phyloP scores from a whole-genome alignment of 2,113 vertebrate species.

The Pygoscelis antarcticus region DNA sequence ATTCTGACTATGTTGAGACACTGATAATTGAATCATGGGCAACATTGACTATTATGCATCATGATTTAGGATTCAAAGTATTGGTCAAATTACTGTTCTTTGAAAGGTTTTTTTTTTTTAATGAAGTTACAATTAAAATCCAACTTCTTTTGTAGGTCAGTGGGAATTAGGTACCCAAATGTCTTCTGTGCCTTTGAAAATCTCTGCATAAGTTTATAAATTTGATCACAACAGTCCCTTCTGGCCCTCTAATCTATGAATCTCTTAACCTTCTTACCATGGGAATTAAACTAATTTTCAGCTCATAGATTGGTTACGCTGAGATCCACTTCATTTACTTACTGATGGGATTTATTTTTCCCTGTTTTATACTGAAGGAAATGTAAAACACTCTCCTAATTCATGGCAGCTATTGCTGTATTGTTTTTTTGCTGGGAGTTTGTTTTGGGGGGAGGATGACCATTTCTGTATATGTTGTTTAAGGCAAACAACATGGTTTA shows the following conservation, averaged over 20 bases:
- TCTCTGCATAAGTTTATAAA: constrained; percentile 39
- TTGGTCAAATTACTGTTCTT: background rate
- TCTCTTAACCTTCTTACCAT: constrained; percentile 46
- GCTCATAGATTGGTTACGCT: constrained; percentile 59
- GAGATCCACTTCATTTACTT: constrained; percentile 73
- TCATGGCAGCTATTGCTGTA: background rate
- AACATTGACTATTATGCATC: background rate
- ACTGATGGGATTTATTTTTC: constrained; percentile 67
- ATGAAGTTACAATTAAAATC: background rate
- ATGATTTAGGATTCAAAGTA: background rate
- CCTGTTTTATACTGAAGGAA: constrained; percentile 44
- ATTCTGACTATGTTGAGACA: background rate
- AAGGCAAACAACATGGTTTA: background rate
- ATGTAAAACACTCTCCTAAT: constrained; percentile 1
- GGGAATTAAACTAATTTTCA: constrained; percentile 67
- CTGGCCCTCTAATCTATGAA: constrained; percentile 48
- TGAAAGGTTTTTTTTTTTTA: background rate
- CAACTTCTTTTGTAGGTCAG: background rate
- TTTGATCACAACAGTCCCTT: constrained; percentile 50
- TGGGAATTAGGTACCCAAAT: background rate
- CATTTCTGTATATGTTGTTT: background rate
- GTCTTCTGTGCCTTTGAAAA: constrained; percentile 60
- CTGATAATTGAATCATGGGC: background rate
- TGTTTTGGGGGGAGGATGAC: background rate
- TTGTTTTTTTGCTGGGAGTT: background rate